Conservation (phyloP, 2,888 invertebrate genomes). For the Tetanocera ferruginea region DNA sequence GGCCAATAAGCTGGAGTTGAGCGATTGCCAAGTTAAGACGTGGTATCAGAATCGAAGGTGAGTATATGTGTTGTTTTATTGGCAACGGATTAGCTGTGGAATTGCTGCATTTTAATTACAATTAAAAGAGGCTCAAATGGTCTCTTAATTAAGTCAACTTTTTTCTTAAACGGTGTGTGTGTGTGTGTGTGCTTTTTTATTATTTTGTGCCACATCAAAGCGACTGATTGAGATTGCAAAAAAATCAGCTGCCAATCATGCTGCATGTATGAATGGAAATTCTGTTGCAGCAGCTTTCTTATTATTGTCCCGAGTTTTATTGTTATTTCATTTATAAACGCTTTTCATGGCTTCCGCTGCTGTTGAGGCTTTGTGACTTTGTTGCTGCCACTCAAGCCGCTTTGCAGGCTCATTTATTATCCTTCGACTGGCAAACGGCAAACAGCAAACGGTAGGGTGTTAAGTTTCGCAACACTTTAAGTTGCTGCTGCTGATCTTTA, state of each 20-base stretch:
- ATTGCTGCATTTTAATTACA: slow-evolving; percentile 19
- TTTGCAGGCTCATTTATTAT: slow-evolving; percentile 8
- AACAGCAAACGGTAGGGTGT: slow-evolving; percentile 27
- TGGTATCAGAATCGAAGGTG: slow-evolving; percentile 99
- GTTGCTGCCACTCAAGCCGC: background rate
- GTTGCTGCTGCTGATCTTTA: background rate
- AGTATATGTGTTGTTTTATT: slow-evolving; percentile 62
- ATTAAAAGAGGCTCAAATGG: slow-evolving; percentile 21
- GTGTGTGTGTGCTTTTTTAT: too few relatives aligned
- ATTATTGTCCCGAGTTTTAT: background rate
- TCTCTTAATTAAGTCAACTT: slow-evolving; percentile 11
- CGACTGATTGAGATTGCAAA: slow-evolving; percentile 16
- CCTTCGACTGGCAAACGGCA: slow-evolving; percentile 16
- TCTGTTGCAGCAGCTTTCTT: background rate
- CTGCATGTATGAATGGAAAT: background rate
- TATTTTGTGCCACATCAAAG: background rate
- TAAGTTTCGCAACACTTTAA: slow-evolving; percentile 30
- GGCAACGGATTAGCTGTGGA: background rate
- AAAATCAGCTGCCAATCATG: slow-evolving; percentile 33
- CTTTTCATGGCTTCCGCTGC: slow-evolving; percentile 29
- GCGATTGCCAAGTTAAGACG: slow-evolving; percentile 99
- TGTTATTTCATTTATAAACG: slow-evolving; percentile 24
- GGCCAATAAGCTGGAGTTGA: slow-evolving; percentile 94
- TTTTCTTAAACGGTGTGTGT: background rate
- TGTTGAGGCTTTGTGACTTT: slow-evolving; percentile 26